Base-by-base conservation (phyloP, 2,888 invertebrate species). In the Parthenolecanium corni region DNA sequence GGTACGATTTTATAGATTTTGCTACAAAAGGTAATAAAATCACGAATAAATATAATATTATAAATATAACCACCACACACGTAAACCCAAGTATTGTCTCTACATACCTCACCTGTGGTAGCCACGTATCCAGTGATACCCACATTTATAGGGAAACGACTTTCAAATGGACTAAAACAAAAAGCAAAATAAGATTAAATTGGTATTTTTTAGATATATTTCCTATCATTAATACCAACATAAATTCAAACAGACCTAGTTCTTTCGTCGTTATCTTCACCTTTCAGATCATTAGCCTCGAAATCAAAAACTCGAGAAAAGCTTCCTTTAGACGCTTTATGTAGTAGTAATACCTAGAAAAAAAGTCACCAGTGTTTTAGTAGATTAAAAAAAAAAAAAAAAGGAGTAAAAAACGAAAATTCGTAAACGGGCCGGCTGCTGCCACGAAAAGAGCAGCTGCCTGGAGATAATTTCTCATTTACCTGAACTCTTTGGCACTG, bases 111-210 rank as follows among this genome's bases (percentile, higher is more conserved):
- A 69, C 94, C 94, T 64, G 92, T 93, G 47, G 91, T 89, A 62
- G 94, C 94, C 53, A 93, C 94, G 76, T 91, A 86, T 64, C 94
- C 92, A 24, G 93, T 93, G 71, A 95, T 92, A 65, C 94, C 94
- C 68, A 94, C 84, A 75, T 94, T 93, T 71, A 94, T 90, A 40
- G 94, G 94, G 76, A 94, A 94, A 68, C 94, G 81, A 71, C 89
- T 89, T 74, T 92, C 92, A 75, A 86, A 89, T 54, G 91, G 91
- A 73, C 85, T 85, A 74, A 78, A 78, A 58, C 62, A 56, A 31
- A 31, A 25, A 24, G 24, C 16, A 51, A 51, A 51, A 31, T 31
- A 31, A 6, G 31, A 52, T 24, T 52, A 25, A 53, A 49, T 20
- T 21, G n/a, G 16, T 9, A 16, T 6, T n/a, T 16, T 5, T n/a